Evolutionary conservation across 2,797 vertebrate species (phyloP), one percentile per base, ranked within the genome.

Genomic region (Diceros bicornis): DNA sequence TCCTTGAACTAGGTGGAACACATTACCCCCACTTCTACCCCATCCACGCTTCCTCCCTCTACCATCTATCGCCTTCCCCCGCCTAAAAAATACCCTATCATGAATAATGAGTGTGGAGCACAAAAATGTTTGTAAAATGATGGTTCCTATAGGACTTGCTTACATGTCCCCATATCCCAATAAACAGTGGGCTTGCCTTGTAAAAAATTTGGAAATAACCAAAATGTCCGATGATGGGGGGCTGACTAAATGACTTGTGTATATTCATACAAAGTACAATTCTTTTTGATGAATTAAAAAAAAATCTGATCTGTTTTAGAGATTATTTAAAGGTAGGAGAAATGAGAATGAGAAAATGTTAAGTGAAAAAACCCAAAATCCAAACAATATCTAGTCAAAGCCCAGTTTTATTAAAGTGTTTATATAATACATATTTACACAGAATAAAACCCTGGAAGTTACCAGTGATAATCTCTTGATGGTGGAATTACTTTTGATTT

Each of bases 21-120:
- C 1, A 0, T 25, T 2, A 1, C 16, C 37, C 37, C 10, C 7
- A 16, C 29, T 52, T 78, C 34, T 21, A 34, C 14, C 0, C 1
- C 11, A 18, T 32, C n/a, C 17, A 21, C 0, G 21, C 17, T 34
- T 69, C 20, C 50, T 62, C 14, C 50, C 3, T 50, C 16, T 32
- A 29, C 1, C 32, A 11, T 32, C 64, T 34, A 14, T 13, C 2
- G 6, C 11, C 23, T 21, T 34, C 13, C 4, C 1, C 13, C 9
- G 44, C 20, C n/a, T 12, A 14, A 68, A 50, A 57, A 62, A 55
- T 69, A 6, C 9, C 4, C 6, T 1, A 3, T 41, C 6, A 7
- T 34, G 50, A 82, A 61, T 62, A 47, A 47, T 74, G 55, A 61
- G 69, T 84, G 64, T 32, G 64, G 32, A 64, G 9, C 41, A 69